phyloP scores from a whole-genome alignment of 2,113 vertebrate species.

The Corythoichthys haematopterus region DNA sequence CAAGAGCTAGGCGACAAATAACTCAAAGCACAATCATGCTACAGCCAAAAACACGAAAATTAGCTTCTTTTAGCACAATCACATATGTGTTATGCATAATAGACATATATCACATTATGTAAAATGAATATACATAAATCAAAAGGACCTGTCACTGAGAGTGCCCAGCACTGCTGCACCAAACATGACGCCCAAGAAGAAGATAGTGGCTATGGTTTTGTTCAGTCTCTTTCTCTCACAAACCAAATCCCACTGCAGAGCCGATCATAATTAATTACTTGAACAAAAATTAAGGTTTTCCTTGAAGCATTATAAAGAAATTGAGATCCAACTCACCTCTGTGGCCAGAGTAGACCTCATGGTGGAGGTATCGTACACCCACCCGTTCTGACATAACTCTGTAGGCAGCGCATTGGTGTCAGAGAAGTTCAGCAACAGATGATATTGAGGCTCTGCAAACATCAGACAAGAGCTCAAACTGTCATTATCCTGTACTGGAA shows the following conservation, averaged over 20 bases:
- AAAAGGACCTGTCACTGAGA: conserved; percentile 79
- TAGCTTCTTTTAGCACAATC: not conserved
- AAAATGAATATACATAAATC: not conserved
- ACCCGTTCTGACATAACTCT: conserved; percentile 76
- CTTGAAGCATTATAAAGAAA: not conserved
- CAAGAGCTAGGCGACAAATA: not conserved
- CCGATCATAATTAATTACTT: not conserved
- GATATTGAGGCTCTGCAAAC: conserved; percentile 73
- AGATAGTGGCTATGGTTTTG: conserved; percentile 75
- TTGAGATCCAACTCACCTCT: conserved; percentile 67
- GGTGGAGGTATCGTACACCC: conserved; percentile 77
- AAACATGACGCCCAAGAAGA: conserved; percentile 79
- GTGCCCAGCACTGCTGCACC: conserved; percentile 78
- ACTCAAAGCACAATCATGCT: not conserved
- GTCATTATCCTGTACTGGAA: conserved; percentile 72
- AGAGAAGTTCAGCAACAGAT: conserved; percentile 72
- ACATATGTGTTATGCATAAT: not conserved
- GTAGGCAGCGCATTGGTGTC: conserved; percentile 26
- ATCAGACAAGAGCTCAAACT: conserved; percentile 75
- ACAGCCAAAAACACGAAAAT: not conserved
- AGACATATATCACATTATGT: too few relatives aligned
- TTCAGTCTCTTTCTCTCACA: conserved; percentile 59
- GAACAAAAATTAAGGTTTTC: not conserved
- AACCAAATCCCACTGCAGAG: conserved; percentile 55
- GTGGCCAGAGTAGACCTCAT: conserved; percentile 82